Conservation (phyloP, 1,140 invertebrate species). For the Drosophila saltans region DNA sequence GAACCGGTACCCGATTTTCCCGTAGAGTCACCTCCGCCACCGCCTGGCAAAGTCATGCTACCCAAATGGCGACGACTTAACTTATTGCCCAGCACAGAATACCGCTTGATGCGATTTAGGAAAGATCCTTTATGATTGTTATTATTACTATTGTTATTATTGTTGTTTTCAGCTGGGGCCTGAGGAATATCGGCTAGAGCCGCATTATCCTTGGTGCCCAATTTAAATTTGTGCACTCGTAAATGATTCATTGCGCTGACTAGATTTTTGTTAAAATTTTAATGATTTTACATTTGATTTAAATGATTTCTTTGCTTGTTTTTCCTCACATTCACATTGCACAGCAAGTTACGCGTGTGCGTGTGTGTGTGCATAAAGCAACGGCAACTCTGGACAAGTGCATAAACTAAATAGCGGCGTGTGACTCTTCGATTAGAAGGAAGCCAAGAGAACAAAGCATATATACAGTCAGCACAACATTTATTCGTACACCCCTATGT, state of each 20-base stretch:
- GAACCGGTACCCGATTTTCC: slow-evolving; percentile 28
- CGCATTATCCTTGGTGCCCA: slow-evolving; percentile 62
- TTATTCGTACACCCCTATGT: no score
- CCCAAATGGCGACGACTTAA: slow-evolving; percentile 65
- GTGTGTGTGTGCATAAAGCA: background rate
- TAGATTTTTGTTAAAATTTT: background rate
- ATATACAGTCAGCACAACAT: no score
- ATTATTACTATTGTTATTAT: slow-evolving; percentile 36
- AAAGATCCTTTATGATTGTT: slow-evolving; percentile 42
- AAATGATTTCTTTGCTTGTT: background rate
- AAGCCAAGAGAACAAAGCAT: slow-evolving; percentile 17
- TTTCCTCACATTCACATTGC: background rate
- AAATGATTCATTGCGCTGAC: slow-evolving; percentile 76
- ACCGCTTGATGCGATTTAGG: slow-evolving; percentile 76
- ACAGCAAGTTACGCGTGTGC: background rate
- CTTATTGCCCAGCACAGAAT: slow-evolving; percentile 73
- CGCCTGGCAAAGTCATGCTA: slow-evolving; percentile 47
- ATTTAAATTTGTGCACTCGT: slow-evolving; percentile 75
- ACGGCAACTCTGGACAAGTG: background rate
- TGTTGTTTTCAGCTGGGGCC: slow-evolving; percentile 37
- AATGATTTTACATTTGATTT: slow-evolving; percentile 5
- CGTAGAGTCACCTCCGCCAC: background rate
- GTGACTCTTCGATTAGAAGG: background rate
- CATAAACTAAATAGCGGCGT: slow-evolving; percentile 3
- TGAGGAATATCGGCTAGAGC: slow-evolving; percentile 48